phyloP scores from a whole-genome alignment of 2,797 vertebrate species.

The Amniataba percoides region DNA sequence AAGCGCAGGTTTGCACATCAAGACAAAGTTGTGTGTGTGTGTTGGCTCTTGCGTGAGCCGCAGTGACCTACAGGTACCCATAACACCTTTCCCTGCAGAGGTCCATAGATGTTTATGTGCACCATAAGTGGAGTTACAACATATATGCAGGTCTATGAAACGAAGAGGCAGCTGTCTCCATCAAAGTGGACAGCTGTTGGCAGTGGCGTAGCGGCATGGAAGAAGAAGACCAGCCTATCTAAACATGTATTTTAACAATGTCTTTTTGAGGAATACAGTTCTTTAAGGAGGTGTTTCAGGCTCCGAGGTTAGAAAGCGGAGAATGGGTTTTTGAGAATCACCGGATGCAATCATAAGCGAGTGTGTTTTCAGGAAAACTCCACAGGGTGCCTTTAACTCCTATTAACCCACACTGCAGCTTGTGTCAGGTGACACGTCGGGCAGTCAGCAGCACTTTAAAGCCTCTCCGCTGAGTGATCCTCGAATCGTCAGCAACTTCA shows the following conservation, averaged over 20 bases:
- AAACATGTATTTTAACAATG: neutral
- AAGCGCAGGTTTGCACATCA: neutral
- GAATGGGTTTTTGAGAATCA: neutral
- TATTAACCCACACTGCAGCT: constrained; percentile 27
- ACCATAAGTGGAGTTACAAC: too few relatives aligned
- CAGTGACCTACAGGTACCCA: neutral
- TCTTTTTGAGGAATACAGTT: neutral
- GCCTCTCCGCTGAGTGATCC: constrained; percentile 42
- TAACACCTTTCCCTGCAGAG: neutral
- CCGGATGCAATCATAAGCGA: neutral
- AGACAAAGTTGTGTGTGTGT: neutral
- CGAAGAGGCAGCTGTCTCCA: too few relatives aligned
- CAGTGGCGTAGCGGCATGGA: too few relatives aligned
- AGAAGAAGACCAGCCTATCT: neutral
- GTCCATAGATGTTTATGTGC: too few relatives aligned
- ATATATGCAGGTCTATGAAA: too few relatives aligned
- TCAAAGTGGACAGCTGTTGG: neutral
- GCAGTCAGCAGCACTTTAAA: constrained; percentile 30
- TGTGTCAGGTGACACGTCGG: constrained; percentile 32
- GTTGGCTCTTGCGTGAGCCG: too few relatives aligned
- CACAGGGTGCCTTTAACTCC: constrained; percentile 34
- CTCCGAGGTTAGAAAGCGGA: neutral
- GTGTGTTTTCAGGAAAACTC: constrained; percentile 13
- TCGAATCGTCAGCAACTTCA: constrained; percentile 32
- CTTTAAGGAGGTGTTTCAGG: neutral